phyloP scores from a whole-genome alignment of 2,113 vertebrate genomes.

The Caranx melampygus region DNA sequence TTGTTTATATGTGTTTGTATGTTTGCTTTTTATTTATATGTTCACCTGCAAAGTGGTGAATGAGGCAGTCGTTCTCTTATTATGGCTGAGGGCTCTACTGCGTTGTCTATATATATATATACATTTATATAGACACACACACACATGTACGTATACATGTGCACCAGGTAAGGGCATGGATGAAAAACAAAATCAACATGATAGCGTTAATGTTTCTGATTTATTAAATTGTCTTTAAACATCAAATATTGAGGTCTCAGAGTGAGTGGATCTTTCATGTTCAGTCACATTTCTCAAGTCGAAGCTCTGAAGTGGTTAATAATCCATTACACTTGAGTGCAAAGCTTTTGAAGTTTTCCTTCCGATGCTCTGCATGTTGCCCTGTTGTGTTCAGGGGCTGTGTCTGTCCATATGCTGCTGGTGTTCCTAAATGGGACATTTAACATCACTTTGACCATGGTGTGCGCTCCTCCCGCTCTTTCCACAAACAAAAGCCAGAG shows the following conservation, averaged over 20 bases:
- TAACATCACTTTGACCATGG: constrained; percentile 69
- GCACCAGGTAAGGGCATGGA: neutral
- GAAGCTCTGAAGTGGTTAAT: constrained; percentile 53
- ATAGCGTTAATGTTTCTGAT: neutral
- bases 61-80: neutral
- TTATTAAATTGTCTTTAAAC: neutral
- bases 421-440: constrained; percentile 63
- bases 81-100: neutral
- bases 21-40: neutral
- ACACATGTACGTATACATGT: neutral
- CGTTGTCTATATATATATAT: neutral
- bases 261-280: neutral
- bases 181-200: neutral
- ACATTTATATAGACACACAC: too few species aligned
- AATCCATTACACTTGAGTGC: constrained; percentile 19
- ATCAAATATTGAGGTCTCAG: neutral
- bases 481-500: constrained; percentile 65
- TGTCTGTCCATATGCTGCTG: constrained; percentile 45
- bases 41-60: neutral
- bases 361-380: constrained; percentile 31
- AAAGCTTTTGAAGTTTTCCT: constrained; percentile 24
- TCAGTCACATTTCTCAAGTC: constrained; percentile 18
- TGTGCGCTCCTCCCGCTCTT: constrained; percentile 63
- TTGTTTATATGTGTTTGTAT: neutral
- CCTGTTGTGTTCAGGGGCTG: constrained; percentile 36